Base-by-base conservation (phyloP, 1,140 invertebrate genomes). In the Pygmarrhopalites habei region DNA sequence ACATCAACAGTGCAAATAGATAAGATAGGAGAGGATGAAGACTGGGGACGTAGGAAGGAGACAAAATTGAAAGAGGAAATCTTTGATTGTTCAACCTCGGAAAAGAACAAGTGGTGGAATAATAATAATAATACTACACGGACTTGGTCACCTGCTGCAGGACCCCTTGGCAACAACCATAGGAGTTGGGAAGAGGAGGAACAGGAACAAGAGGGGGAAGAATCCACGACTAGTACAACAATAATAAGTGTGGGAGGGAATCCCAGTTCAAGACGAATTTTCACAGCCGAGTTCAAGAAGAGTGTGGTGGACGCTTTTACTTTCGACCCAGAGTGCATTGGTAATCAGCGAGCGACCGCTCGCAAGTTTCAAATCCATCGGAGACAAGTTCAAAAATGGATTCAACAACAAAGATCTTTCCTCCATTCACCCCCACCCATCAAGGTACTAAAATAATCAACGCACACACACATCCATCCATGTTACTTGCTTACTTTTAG, bases 371-470 rank as follows among this genome's bases (percentile, higher is more conserved):
- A 86, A 19, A 90, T 91, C 55, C 88, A 91, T 73, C 80, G 89
- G 15, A 79, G 88, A 28, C 88, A 91, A 74, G 90, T 92, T 58
- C 88, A 91, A 75, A 90, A 92, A 79, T 92, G 89, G 89, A 74
- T 92, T 58, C 88, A 90, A 75, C 68, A 70, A 32, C 17, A 29
- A 10, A 41, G 12, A 12, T 12, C 39, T n/a, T 41, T n/a, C 12
- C 39, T 41, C 39, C 39, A 12, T 41, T 41, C 39, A 41, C n/a
- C 39, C 39, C 39, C 39, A 12, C 39, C 12, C n/a, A 12, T 41
- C n/a, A 41, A 12, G 39, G 39, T 41, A n/a, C n/a, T 12, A 12
- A 41, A 41, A 12, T 12, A 12, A n/a, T n/a, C n/a, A 12, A 12
- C 39, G 39, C 39, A 41, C 12, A 12, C 39, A 41, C 12, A 41